These are phyloP conservation scores for Microhierax caerulescens DNA, from an alignment of 2,797 vertebrate genomes.

Conservation along the genomic window DNA sequence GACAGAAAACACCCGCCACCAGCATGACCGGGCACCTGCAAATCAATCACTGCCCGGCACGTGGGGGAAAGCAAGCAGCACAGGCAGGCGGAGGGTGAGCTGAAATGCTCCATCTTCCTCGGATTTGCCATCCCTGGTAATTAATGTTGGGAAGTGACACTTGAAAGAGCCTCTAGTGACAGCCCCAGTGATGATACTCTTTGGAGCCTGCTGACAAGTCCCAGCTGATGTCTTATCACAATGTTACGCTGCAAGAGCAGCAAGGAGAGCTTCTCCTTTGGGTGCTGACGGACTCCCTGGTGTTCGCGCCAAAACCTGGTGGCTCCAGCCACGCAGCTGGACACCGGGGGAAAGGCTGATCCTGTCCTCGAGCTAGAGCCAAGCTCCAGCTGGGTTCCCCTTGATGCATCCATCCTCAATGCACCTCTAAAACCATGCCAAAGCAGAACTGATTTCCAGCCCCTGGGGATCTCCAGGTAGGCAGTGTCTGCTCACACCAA, in stretches of 20 bases:
- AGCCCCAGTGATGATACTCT: conserved; percentile 12
- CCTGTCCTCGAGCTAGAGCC: rapidly evolving
- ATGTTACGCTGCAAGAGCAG: neutral
- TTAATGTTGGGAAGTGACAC: conserved; percentile 72
- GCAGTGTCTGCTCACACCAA: neutral
- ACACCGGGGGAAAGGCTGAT: neutral
- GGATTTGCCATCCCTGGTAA: conserved; percentile 63
- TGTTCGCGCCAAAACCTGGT: rapidly evolving
- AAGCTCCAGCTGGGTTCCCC: neutral
- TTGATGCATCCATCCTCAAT: neutral
- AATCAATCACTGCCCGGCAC: neutral
- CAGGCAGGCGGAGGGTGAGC: neutral
- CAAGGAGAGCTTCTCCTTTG: neutral
- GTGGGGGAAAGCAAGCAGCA: neutral
- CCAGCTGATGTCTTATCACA: conserved; percentile 59
- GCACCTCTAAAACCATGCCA: neutral
- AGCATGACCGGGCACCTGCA: neutral
- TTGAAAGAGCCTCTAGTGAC: conserved; percentile 70
- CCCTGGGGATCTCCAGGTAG: neutral
- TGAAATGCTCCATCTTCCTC: neutral
- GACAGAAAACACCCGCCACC: rapidly evolving
- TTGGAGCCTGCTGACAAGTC: conserved; percentile 65
- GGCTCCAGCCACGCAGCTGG: neutral
- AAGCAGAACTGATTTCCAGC: neutral
- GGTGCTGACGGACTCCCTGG: neutral